Evolutionary conservation across 2,113 vertebrate genomes (phyloP), one percentile per base, ranked within the genome.

Genomic region (Zosterops borbonicus): DNA sequence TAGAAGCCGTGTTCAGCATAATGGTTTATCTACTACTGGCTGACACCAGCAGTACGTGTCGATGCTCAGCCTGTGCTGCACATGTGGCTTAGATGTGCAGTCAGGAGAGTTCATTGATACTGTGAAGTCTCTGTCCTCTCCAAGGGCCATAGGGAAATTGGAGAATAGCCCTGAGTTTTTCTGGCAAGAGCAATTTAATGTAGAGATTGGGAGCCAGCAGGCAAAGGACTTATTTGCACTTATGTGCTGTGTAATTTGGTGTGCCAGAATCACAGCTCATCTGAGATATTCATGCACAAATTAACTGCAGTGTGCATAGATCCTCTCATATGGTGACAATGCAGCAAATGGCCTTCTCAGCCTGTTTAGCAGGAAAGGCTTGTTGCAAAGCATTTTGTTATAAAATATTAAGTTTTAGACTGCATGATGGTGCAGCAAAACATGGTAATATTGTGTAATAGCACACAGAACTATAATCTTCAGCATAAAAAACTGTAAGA

Each of bases 201-300:
- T 31, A 73, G 27, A 44, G 19, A n/a, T 80, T 28, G 24, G n/a
- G 31, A 71, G 18, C 25, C 82, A 60, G 4, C 2, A 28, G 49
- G 29, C 14, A 50, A 82, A 84, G 47, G 50, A 25, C 6, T 70
- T 53, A 3, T 0, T 1, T 29, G 20, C 0, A 0, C 12, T 64
- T 52, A 33, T 3, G 9, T 31, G 21, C 49, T 3, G 0, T 24
- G 37, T 44, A 60, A 20, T 18, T 71, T 9, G 8, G 18, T 49
- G 47, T 62, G 59, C 49, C 73, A 58, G 41, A 56, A 37, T 33
- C 27, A 23, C 17, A 52, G 31, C 53, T 80, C 37, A 39, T 25
- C 22, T 56, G 55, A 74, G 42, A 63, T 62, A 67, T 11, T 74
- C 2, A 9, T 56, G 16, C 27, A 71, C 29, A 50, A 44, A 63